Evolutionary conservation across 2,888 invertebrate genomes (phyloP), one percentile per base, ranked within the genome.

Genomic region (Drosophila neotestacea): DNA sequence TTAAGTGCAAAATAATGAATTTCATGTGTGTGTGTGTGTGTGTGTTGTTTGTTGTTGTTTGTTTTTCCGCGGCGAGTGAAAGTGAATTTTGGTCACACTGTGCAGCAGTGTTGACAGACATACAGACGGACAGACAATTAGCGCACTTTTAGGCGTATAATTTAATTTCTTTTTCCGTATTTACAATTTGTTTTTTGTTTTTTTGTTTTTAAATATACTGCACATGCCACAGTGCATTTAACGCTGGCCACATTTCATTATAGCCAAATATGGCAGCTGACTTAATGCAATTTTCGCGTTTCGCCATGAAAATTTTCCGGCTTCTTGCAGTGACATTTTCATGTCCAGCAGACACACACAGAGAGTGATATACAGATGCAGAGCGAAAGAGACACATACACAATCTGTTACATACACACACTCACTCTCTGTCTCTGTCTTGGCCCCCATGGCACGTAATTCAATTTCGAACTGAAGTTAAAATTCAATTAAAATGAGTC

Each of bases 1-100:
- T 91, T 90, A 91, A 91, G 88, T 88, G 86, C 76, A 80, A 85
- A 85, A 86, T 90, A 91, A 90, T 90, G 79, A 78, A 88, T 81
- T 80, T 55, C 61, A 61, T 54, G 34, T 34, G 59, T n/a, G 27
- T 27, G 48, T 47, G 27, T 27, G 10, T 51, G 28, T 66, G 68
- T 34, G 46, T 42, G 28, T 13, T 54, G 61, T 73, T 66, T 65
- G 50, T 44, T 54, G 61, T 22, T 22, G 22, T 22, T 22, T 22
- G 2, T 22, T 3, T 52, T 72, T 73, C 28, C 28, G 51, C 38
- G 34, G 27, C 55, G 39, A 69, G 56, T 69, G 74, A 78, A 73
- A 77, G 77, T 77, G 80, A 81, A 75, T 67, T 51, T 55, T 64
- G 58, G 65, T 71, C 60, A 70, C 71, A 70, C 72, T 64, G 50